phyloP scores from a whole-genome alignment of 2,113 vertebrate genomes.

The Trachemys scripta region DNA sequence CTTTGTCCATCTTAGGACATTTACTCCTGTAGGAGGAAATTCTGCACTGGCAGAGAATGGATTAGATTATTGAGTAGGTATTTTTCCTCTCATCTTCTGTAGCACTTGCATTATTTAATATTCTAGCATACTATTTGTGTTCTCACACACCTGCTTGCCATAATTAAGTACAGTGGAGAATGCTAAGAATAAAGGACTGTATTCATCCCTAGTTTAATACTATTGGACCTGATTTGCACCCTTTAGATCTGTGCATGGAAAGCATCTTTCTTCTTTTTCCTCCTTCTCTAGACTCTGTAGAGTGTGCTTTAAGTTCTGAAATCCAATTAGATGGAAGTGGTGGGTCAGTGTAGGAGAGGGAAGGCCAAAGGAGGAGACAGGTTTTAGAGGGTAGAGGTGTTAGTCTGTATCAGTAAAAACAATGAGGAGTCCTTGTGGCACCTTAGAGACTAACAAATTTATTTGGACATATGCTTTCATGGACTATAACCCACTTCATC shows the following conservation, averaged over 20 bases:
- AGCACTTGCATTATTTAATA: constrained; percentile 9
- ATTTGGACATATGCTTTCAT: no score
- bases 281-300: background rate
- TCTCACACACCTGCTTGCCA: background rate
- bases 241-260: background rate
- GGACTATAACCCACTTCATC: no score
- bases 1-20: background rate
- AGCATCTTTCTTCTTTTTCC: background rate
- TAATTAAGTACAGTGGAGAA: constrained; percentile 10
- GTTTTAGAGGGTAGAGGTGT: no score
- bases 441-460: no score
- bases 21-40: constrained; percentile 15
- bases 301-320: background rate
- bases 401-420: no score
- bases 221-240: background rate
- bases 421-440: no score
- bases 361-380: background rate
- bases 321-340: background rate
- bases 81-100: background rate
- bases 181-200: constrained; percentile 9
- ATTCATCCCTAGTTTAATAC: background rate
- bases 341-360: background rate
- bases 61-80: background rate
- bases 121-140: background rate
- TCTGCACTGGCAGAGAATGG: constrained; percentile 22